Evolutionary conservation across 2,113 vertebrate species (phyloP).

Genomic region (Echinops telfairi): DNA sequence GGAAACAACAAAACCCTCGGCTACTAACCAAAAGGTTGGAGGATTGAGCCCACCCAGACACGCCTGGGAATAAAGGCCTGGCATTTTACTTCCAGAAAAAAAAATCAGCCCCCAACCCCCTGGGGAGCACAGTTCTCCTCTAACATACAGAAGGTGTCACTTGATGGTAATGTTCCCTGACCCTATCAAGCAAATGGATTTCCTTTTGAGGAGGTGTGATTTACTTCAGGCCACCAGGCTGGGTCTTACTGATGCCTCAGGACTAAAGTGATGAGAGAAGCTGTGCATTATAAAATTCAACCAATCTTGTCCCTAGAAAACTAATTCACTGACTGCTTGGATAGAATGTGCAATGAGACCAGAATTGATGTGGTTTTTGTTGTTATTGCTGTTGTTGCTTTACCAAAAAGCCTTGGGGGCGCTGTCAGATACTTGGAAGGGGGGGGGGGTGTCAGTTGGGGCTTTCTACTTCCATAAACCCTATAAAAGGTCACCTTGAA

Average conservation of each 20-base stretch:
- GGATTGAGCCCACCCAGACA: background rate
- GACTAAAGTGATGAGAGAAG: background rate
- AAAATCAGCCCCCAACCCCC: background rate
- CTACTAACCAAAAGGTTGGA: background rate
- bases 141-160: background rate
- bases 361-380: background rate
- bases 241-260: background rate
- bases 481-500: too few relatives aligned
- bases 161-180: background rate
- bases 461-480: too few relatives aligned
- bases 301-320: background rate
- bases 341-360: background rate
- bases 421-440: too few relatives aligned
- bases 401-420: too few relatives aligned
- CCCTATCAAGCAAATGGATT: background rate
- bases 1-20: background rate
- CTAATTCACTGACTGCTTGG: background rate
- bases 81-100: background rate
- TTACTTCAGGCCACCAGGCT: background rate
- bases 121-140: background rate
- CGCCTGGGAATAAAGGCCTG: background rate
- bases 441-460: too few relatives aligned
- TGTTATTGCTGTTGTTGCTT: too few relatives aligned
- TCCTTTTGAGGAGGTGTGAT: background rate
- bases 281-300: background rate